phyloP scores from a whole-genome alignment of 2,797 vertebrate genomes.

The Pipistrellus nathusii region DNA sequence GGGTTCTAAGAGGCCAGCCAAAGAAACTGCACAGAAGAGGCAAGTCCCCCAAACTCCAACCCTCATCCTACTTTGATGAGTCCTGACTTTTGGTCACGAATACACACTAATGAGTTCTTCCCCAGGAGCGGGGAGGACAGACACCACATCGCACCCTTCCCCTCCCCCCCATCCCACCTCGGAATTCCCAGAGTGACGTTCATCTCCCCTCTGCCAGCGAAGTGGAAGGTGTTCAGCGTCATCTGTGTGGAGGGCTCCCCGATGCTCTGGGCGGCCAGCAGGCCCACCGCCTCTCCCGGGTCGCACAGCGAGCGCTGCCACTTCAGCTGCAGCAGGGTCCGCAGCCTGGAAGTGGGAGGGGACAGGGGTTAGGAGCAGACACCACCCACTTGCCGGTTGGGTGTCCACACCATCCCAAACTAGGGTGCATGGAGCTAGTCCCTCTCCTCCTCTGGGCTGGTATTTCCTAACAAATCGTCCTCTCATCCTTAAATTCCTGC shows the following conservation, averaged over 20 bases:
- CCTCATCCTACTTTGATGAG: not conserved
- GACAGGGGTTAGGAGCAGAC: not conserved
- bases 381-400: not conserved
- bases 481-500: not conserved
- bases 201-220: constrained; percentile 99
- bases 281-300: constrained; percentile 97
- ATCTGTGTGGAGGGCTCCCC: constrained; percentile 99
- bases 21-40: not conserved
- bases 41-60: not conserved
- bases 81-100: too few relatives aligned
- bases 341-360: constrained; percentile 88
- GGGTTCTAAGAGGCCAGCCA: not conserved
- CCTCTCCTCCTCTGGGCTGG: not conserved
- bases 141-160: accelerated
- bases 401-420: accelerated
- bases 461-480: not conserved
- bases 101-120: not conserved
- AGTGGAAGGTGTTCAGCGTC: constrained; percentile 99
- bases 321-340: constrained; percentile 93
- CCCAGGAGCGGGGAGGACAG: not conserved
- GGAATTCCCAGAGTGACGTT: constrained; percentile 99
- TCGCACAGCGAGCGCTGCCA: constrained; percentile 98
- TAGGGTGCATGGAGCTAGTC: not conserved
- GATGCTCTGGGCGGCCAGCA: constrained; percentile 98
- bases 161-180: constrained; percentile 87